phyloP scores from a whole-genome alignment of 2,113 vertebrate genomes.

The Phalacrocorax carbo region DNA sequence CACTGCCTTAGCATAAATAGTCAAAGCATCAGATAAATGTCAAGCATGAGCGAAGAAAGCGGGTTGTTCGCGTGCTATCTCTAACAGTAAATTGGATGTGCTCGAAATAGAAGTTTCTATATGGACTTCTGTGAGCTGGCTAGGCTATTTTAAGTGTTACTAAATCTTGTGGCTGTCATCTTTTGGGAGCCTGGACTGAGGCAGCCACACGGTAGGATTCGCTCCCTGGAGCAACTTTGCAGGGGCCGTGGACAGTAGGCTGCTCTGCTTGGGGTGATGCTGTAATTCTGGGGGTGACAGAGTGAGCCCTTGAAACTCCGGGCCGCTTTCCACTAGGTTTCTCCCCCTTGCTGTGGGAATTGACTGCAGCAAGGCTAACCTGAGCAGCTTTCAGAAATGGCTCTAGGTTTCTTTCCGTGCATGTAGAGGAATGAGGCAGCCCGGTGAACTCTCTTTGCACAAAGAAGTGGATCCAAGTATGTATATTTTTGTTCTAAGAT shows the following conservation, averaged over 20 bases:
- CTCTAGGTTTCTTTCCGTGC: background rate
- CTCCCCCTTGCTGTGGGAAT: background rate
- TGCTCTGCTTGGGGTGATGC: background rate
- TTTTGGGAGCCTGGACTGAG: background rate
- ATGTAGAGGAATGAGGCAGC: background rate
- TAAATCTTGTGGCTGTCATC: conserved; percentile 45
- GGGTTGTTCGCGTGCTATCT: background rate
- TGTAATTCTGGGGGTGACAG: background rate
- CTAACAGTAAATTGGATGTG: conserved; percentile 33
- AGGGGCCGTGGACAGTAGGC: background rate
- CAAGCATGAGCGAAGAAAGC: conserved; percentile 34
- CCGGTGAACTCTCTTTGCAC: background rate
- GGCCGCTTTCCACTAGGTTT: background rate
- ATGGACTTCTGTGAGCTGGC: conserved; percentile 31
- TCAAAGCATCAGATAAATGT: conserved; percentile 42
- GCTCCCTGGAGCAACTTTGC: background rate
- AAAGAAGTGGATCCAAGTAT: background rate
- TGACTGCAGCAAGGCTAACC: background rate
- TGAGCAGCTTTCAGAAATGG: background rate
- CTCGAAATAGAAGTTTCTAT: conserved; percentile 63
- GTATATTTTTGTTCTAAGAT: background rate
- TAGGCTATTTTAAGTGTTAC: conserved; percentile 63
- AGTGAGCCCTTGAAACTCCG: background rate
- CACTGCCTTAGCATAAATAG: background rate
- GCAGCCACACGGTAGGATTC: conserved; percentile 30